Percentiles rank a stretch among this genome's conserved stretches.
Conservation (phyloP, 2,888 invertebrate genomes). For the Pristionchus mayeri region DNA sequence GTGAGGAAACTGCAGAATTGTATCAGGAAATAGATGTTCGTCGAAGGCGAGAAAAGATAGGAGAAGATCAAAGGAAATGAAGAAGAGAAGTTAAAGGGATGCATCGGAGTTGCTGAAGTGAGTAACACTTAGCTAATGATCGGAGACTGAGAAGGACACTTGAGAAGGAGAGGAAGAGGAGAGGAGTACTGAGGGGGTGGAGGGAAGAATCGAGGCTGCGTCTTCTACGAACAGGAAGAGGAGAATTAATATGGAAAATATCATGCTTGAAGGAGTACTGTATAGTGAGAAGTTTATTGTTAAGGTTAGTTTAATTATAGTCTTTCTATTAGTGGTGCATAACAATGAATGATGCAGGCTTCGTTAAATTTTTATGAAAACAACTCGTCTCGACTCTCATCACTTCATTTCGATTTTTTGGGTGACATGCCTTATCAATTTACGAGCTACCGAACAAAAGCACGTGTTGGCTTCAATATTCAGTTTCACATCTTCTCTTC, state of each 20-base stretch:
- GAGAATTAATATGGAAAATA: not conserved
- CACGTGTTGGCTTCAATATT: no score
- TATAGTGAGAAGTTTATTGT: not conserved
- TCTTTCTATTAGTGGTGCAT: no score
- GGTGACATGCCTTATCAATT: no score
- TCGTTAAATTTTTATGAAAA: not conserved
- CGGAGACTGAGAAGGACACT: constrained; percentile 10
- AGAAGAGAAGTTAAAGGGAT: not conserved
- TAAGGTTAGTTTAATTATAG: no score
- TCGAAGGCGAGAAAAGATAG: not conserved
- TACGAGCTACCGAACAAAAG: no score
- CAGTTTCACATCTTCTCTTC: no score
- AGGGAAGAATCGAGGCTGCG: no score
- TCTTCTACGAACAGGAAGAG: no score
- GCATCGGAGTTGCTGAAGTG: not conserved
- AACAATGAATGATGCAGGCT: not conserved
- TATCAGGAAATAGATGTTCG: constrained; percentile 13
- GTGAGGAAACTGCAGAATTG: not conserved
- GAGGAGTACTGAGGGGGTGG: no score
- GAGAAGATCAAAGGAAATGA: not conserved
- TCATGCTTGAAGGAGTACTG: not conserved
- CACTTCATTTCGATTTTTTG: no score
- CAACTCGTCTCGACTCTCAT: not conserved
- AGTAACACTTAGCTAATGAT: constrained; percentile 2
- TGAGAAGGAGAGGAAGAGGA: not conserved